Percentiles rank a stretch among this genome's conserved stretches.
Conservation (phyloP, 2,797 vertebrate genomes). For the Enteromius thamalakanensis region DNA sequence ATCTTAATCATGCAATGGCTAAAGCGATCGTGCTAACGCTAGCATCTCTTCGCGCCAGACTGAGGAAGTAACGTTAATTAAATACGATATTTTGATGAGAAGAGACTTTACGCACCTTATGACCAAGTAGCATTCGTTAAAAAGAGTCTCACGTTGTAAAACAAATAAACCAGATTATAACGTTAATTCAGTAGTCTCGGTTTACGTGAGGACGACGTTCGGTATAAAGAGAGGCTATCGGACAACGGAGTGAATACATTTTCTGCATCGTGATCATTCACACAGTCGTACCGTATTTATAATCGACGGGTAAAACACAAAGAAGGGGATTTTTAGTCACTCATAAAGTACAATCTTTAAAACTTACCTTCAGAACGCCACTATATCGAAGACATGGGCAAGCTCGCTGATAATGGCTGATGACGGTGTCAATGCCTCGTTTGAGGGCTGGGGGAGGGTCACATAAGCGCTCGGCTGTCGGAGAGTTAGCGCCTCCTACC, state of each 20-base stretch:
- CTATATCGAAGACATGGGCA: not conserved
- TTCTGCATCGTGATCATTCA: not conserved
- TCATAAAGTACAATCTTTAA: not conserved
- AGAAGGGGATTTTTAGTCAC: accelerated
- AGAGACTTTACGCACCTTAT: too few species aligned
- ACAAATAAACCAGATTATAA: not conserved
- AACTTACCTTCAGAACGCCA: slow-evolving; percentile 1
- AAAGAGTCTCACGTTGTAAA: not conserved
- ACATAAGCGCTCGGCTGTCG: not conserved
- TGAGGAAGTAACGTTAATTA: not conserved
- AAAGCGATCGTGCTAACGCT: slow-evolving; percentile 24
- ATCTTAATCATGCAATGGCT: not conserved
- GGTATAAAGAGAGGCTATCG: not conserved
- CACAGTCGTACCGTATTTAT: not conserved
- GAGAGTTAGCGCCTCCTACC: slow-evolving; percentile 8
- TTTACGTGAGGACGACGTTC: not conserved
- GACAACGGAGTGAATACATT: not conserved
- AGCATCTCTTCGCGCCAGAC: not conserved
- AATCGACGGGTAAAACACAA: not conserved
- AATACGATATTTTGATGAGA: not conserved
- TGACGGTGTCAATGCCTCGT: not conserved
- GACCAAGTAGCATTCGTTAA: not conserved
- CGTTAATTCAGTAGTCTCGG: not conserved
- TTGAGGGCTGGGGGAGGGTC: slow-evolving; percentile 24
- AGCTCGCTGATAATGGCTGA: not conserved